A percentile compares a stretch with the other conserved stretches of the same genome.
phyloP scores from a whole-genome alignment of 2,888 invertebrate species.

The Linnaemya tessellans region DNA sequence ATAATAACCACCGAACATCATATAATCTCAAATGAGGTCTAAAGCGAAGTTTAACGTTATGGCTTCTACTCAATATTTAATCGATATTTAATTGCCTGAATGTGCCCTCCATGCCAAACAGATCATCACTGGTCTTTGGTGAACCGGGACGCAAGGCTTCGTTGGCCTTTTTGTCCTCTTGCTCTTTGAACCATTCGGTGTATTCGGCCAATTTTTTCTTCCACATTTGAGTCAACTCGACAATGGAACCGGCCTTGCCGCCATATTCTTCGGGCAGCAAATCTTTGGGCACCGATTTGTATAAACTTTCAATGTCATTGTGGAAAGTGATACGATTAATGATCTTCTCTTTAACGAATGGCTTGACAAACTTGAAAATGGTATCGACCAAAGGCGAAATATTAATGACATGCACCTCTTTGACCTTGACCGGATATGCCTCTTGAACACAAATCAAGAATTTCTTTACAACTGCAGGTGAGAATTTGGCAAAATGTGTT shows the following conservation, averaged over 20 bases:
- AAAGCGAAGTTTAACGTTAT: constrained; percentile 55
- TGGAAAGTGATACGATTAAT: constrained; percentile 92
- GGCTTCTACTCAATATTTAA: constrained; percentile 81
- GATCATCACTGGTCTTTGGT: constrained; percentile 92
- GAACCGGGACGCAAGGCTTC: constrained; percentile 92
- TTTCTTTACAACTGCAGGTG: constrained; percentile 91
- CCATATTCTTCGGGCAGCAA: constrained; percentile 93
- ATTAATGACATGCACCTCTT: constrained; percentile 93
- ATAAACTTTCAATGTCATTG: constrained; percentile 88
- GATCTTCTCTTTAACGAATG: constrained; percentile 94
- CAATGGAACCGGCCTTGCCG: constrained; percentile 89
- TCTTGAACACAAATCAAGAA: constrained; percentile 94
- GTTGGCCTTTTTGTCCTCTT: constrained; percentile 90
- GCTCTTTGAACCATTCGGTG: constrained; percentile 91
- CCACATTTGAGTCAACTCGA: constrained; percentile 90
- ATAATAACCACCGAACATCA: constrained; percentile 59
- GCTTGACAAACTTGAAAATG: constrained; percentile 93
- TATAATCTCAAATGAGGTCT: constrained; percentile 66
- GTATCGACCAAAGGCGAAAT: constrained; percentile 92
- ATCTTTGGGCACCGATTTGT: constrained; percentile 91
- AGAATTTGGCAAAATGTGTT: constrained; percentile 92
- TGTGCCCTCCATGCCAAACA: constrained; percentile 95
- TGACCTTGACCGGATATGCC: constrained; percentile 94
- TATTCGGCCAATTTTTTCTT: constrained; percentile 90
- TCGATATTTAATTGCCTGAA: constrained; percentile 93